Evolutionary conservation across 2,888 invertebrate genomes (phyloP).

Genomic region (Thereva nobilitata): DNA sequence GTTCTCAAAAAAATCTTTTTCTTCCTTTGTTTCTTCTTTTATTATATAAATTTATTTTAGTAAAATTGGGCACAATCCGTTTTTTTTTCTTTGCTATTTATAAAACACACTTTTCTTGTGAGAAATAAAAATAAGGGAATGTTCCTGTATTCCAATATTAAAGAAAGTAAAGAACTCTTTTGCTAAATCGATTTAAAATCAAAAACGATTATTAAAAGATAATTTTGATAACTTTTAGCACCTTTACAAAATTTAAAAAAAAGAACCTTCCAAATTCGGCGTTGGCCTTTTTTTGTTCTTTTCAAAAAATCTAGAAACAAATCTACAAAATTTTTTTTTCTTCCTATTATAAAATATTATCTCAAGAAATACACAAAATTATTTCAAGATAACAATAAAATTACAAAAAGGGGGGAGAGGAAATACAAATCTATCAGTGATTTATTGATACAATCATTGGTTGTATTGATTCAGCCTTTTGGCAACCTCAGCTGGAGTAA

Average conservation of each 20-base stretch:
- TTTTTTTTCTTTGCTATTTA: too few relatives aligned
- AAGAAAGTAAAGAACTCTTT: too few relatives aligned
- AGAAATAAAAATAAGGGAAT: slow-evolving; percentile 15
- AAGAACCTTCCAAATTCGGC: background rate
- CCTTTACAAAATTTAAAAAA: slow-evolving; percentile 7
- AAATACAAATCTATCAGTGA: slow-evolving; percentile 3
- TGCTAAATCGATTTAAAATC: too few relatives aligned
- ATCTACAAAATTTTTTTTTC: too few relatives aligned
- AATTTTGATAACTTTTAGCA: slow-evolving; percentile 18
- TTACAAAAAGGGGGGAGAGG: slow-evolving; percentile 4
- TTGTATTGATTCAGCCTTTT: slow-evolving; percentile 53
- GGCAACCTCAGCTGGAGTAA: slow-evolving; percentile 59
- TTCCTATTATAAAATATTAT: too few relatives aligned
- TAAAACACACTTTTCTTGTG: background rate
- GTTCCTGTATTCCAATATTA: background rate
- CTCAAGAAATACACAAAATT: too few relatives aligned
- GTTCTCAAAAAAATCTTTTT: background rate
- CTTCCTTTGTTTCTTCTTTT: too few relatives aligned
- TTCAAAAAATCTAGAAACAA: too few relatives aligned
- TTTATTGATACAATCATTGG: slow-evolving; percentile 42
- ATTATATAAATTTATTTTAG: background rate
- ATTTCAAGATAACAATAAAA: background rate
- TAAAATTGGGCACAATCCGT: too few relatives aligned
- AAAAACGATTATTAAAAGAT: background rate
- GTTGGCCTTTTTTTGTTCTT: too few relatives aligned